Evolutionary conservation across 2,888 invertebrate species (phyloP), one percentile per base, ranked within the genome.

Genomic region (Limnephilus rhombicus): DNA sequence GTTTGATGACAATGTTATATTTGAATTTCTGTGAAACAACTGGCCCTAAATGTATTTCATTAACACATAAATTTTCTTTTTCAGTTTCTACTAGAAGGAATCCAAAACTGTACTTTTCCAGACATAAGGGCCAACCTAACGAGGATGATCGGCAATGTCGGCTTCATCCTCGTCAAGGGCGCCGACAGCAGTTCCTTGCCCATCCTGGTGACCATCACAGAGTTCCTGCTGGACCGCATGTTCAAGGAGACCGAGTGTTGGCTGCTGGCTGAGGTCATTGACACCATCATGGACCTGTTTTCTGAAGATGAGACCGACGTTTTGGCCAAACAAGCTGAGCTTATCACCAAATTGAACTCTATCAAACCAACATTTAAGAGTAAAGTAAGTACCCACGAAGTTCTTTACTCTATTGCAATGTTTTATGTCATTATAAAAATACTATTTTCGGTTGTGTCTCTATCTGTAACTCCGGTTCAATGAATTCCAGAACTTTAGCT

Each of bases 271-370:
- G 98, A 98, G 95, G 97, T 97, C 5, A 94, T 98, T 81, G 98
- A 98, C 94, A 97, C 97, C 0, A 94, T 98, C 45, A 97, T 98
- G 95, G 98, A 98, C 94, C 96, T 98, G 94, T 98, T 97, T 95
- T 97, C 97, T 0, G 98, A 98, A 94, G 98, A 98, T 94, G 97
- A 98, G 94, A 97, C 97, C 91, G 97, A 98, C 94, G 94, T 94
- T 34, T 95, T 98, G 92, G 97, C 97, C 0, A 95, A 95, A 92
- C 97, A 97, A 94, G 96, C 98, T 29, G 96, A 96, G 93, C 95
- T 98, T 89, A 96, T 97, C 3, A 96, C 97, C n/a, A 97, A 97
- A 94, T 95, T 98, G 29, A 95, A 96, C 80, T 94, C 95, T 24
- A 94, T 98, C 41, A 95, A 96, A 68, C 97, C 97, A 49, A 95